These are phyloP conservation scores for Neoniphon sammara DNA, from an alignment of 2,797 vertebrate species.

Conservation along the genomic window DNA sequence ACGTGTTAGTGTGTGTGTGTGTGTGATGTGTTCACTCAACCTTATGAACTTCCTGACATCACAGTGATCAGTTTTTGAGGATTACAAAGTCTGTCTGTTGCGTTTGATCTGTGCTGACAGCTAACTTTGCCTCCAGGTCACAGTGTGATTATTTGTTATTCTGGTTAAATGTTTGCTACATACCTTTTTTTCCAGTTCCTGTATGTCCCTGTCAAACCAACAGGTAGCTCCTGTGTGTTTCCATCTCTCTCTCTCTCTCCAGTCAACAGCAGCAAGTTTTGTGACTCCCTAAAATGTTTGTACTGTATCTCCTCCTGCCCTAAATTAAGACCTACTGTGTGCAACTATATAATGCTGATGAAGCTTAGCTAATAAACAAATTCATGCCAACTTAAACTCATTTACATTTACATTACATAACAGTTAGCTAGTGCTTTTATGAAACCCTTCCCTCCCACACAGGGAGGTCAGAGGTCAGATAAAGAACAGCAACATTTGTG, in stretches of 20 bases:
- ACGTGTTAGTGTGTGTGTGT: not conserved
- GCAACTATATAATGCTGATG: too few species aligned
- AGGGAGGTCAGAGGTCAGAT: too few species aligned
- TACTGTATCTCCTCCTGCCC: not conserved
- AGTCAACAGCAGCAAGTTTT: too few species aligned
- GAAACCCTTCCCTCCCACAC: too few species aligned
- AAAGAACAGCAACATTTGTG: too few species aligned
- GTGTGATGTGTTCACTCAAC: conserved; percentile 41
- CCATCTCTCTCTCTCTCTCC: not conserved
- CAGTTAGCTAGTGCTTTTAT: too few species aligned
- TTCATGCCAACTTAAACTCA: too few species aligned
- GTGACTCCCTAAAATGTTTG: too few species aligned
- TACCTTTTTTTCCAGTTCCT: conserved; percentile 11
- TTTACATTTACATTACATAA: too few species aligned
- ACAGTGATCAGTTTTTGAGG: conserved; percentile 26
- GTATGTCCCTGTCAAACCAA: conserved; percentile 5
- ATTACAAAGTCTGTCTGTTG: conserved; percentile 36
- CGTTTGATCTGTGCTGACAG: conserved; percentile 48
- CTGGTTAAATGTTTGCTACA: not conserved
- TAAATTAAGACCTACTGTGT: too few species aligned
- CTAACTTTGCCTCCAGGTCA: not conserved
- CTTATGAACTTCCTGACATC: conserved; percentile 49
- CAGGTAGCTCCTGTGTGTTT: conserved; percentile 12
- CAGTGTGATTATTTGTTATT: not conserved
- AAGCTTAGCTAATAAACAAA: too few species aligned